A percentile compares a stretch with the other conserved stretches of the same genome.
Evolutionary conservation across 2,888 invertebrate species (phyloP).

Genomic region (Gryllus longicercus): DNA sequence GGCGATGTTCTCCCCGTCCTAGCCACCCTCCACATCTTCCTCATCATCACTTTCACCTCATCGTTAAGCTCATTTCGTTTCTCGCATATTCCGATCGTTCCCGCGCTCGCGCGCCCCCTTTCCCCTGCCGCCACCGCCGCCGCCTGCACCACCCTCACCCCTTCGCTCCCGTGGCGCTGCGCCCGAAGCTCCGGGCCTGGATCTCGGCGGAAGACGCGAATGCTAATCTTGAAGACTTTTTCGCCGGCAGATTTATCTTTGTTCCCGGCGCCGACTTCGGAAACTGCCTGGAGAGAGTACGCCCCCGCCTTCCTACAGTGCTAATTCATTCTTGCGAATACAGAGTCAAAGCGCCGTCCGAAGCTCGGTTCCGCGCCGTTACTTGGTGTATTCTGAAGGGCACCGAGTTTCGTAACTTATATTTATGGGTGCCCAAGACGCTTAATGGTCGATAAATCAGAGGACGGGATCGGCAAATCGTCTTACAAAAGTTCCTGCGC

Average conservation of each 20-base stretch:
- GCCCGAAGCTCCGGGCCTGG: too few relatives aligned
- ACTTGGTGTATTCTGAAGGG: not conserved
- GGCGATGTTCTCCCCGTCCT: too few relatives aligned
- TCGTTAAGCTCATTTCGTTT: too few relatives aligned
- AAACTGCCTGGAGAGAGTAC: not conserved
- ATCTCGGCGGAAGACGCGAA: not conserved
- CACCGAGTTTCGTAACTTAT: not conserved
- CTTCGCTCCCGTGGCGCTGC: too few relatives aligned
- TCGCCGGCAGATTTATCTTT: not conserved
- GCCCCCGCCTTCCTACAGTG: not conserved
- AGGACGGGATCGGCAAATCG: not conserved
- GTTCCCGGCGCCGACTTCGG: not conserved
- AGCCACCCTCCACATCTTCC: too few relatives aligned
- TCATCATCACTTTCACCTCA: too few relatives aligned
- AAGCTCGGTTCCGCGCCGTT: not conserved
- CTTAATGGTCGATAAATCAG: constrained; percentile 1
- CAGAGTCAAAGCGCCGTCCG: not conserved
- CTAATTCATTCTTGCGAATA: not conserved
- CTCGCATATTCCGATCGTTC: too few relatives aligned
- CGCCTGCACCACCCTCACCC: too few relatives aligned
- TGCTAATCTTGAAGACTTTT: not conserved
- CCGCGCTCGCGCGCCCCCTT: too few relatives aligned
- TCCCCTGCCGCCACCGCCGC: too few relatives aligned
- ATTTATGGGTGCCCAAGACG: not conserved
- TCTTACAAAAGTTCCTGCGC: not conserved